A percentile compares a stretch with the other conserved stretches of the same genome.
Conservation (phyloP, 2,797 vertebrate genomes). For the Crenuchus spilurus region DNA sequence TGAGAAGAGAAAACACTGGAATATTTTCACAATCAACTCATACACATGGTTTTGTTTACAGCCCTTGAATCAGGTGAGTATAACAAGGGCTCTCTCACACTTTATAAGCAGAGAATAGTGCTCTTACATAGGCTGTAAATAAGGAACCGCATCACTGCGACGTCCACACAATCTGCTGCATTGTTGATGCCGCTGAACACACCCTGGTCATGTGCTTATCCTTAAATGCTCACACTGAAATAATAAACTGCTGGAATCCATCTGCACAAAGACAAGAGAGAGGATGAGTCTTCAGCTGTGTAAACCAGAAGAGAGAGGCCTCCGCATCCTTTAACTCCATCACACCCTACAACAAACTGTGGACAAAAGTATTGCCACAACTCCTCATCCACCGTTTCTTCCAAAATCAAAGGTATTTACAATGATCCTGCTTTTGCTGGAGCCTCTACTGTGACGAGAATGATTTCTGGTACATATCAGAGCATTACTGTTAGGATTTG, state of each 20-base stretch:
- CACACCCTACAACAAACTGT: neutral
- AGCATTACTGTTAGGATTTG: too few species aligned
- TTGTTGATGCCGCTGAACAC: slow-evolving; percentile 2
- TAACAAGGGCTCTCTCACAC: neutral
- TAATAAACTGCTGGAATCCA: neutral
- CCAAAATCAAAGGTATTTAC: too few species aligned
- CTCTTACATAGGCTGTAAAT: neutral
- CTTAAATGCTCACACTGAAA: slow-evolving; percentile 1
- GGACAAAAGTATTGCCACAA: too few species aligned
- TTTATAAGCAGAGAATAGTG: neutral
- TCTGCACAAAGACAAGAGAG: slow-evolving; percentile 2
- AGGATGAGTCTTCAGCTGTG: slow-evolving; percentile 31
- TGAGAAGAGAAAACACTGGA: neutral
- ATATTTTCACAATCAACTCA: slow-evolving; percentile 3
- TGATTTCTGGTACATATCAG: too few species aligned
- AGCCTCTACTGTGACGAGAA: too few species aligned
- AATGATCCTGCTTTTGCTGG: too few species aligned
- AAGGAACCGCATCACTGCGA: neutral
- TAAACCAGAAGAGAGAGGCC: slow-evolving; percentile 38
- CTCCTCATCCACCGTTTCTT: too few species aligned
- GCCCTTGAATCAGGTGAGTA: neutral
- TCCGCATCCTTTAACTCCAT: neutral
- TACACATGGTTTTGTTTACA: slow-evolving; percentile 1
- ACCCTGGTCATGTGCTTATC: slow-evolving; percentile 7
- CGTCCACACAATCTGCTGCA: slow-evolving; percentile 12